A percentile compares a stretch with the other conserved stretches of the same genome.
Conservation (phyloP, 2,888 invertebrate genomes). For the Seladonia tumulorum region DNA sequence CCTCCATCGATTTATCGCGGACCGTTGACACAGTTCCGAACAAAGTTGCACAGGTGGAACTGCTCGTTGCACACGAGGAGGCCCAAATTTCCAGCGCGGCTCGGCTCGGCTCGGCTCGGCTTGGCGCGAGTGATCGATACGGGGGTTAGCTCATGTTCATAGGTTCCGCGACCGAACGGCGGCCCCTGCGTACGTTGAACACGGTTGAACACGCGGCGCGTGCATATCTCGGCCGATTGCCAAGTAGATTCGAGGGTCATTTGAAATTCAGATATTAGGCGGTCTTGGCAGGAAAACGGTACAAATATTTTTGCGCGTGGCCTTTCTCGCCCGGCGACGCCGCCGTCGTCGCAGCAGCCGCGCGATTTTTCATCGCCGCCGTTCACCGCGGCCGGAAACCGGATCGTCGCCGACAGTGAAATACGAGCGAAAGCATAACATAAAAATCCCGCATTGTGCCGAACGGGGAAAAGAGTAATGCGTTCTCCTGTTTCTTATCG, state of each 20-base stretch:
- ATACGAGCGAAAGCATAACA: conserved; percentile 13
- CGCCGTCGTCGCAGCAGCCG: too few species aligned
- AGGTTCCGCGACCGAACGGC: conserved; percentile 2
- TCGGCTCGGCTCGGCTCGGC: neutral
- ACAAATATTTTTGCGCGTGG: conserved; percentile 35
- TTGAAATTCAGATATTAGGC: conserved; percentile 43
- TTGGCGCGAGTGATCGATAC: conserved; percentile 31
- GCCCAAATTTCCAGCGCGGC: conserved; percentile 37
- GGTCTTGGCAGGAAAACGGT: conserved; percentile 17
- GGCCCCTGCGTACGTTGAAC: neutral
- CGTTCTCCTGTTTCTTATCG: neutral
- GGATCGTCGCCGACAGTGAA: conserved; percentile 20
- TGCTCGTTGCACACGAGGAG: neutral
- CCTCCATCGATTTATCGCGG: conserved; percentile 28
- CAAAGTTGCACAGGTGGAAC: conserved; percentile 20
- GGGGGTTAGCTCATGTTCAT: neutral
- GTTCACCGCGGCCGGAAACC: neutral
- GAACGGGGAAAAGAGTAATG: neutral
- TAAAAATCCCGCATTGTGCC: conserved; percentile 8
- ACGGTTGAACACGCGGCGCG: conserved; percentile 2
- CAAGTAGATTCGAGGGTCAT: conserved; percentile 23
- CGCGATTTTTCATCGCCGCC: conserved; percentile 9
- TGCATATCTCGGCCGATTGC: conserved; percentile 45
- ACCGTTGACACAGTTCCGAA: conserved; percentile 34
- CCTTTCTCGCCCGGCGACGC: neutral